A percentile compares a stretch with the other conserved stretches of the same genome.
Conservation (phyloP, 2,113 vertebrate genomes). For the Macquaria ambigua region DNA sequence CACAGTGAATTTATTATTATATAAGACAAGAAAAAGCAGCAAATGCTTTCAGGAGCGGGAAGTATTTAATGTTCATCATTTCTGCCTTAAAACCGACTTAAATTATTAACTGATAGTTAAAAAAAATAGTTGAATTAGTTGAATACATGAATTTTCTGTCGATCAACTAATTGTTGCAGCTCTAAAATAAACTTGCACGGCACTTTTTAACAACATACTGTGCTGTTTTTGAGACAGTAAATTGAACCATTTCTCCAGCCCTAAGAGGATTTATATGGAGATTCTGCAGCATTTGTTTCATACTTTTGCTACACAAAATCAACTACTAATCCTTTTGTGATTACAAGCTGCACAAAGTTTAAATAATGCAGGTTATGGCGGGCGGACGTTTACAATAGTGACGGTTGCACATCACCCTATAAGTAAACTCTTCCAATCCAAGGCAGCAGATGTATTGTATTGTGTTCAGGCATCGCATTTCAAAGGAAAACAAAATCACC, state of each 20-base stretch:
- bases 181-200: neutral
- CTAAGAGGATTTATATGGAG: neutral
- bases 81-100: neutral
- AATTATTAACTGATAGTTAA: neutral
- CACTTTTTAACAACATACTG: neutral
- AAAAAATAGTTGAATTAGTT: no score
- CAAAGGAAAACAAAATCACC: slow-evolving; percentile 3
- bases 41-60: neutral
- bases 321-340: slow-evolving; percentile 15
- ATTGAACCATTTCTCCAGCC: neutral
- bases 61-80: neutral
- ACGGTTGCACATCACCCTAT: neutral
- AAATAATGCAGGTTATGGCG: slow-evolving; percentile 39
- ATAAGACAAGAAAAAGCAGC: neutral
- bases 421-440: neutral
- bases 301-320: slow-evolving; percentile 8
- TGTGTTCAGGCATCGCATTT: slow-evolving; percentile 12
- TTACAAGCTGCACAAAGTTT: slow-evolving; percentile 26
- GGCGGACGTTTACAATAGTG: slow-evolving; percentile 25
- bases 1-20: neutral
- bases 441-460: slow-evolving; percentile 8
- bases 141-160: neutral
- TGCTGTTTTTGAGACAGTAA: neutral
- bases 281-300: neutral
- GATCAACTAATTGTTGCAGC: neutral